A percentile compares a stretch with the other conserved stretches of the same genome.
Evolutionary conservation across 30 jellyfish, hydroid and myxozoan genomes (phyloP).

Genomic region (Rhopilema esculentum): DNA sequence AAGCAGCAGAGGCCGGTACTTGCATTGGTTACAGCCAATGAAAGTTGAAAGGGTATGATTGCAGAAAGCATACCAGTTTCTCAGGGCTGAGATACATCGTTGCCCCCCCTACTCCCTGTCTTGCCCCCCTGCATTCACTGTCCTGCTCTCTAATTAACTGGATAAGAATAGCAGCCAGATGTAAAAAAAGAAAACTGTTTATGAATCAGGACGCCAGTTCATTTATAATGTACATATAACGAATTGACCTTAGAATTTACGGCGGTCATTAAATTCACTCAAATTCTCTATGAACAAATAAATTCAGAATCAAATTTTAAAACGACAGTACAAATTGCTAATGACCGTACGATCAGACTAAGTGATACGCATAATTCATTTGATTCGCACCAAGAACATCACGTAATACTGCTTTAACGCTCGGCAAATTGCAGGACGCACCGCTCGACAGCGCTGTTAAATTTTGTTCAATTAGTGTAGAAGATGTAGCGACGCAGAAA

Average conservation of each 20-base stretch:
- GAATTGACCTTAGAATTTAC: background rate
- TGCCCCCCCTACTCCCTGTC: too few species aligned
- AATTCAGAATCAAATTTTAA: background rate
- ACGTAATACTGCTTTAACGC: background rate
- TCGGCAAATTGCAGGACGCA: background rate
- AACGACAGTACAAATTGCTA: background rate
- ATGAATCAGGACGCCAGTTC: background rate
- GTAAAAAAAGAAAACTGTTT: background rate
- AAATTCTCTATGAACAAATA: background rate
- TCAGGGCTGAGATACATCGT: too few species aligned
- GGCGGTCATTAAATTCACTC: background rate
- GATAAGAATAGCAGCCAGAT: too few species aligned
- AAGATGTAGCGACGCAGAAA: background rate
- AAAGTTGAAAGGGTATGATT: too few species aligned
- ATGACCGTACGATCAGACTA: background rate
- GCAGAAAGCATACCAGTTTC: too few species aligned
- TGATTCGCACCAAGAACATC: background rate
- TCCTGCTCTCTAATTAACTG: too few species aligned
- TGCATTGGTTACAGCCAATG: too few species aligned
- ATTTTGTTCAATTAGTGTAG: too few species aligned
- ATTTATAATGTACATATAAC: background rate
- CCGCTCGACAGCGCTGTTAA: background rate
- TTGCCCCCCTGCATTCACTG: too few species aligned
- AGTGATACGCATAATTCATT: background rate
- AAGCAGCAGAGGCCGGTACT: too few species aligned